Evolutionary conservation across 2,888 invertebrate species (phyloP).

Genomic region (Xanthia togata): DNA sequence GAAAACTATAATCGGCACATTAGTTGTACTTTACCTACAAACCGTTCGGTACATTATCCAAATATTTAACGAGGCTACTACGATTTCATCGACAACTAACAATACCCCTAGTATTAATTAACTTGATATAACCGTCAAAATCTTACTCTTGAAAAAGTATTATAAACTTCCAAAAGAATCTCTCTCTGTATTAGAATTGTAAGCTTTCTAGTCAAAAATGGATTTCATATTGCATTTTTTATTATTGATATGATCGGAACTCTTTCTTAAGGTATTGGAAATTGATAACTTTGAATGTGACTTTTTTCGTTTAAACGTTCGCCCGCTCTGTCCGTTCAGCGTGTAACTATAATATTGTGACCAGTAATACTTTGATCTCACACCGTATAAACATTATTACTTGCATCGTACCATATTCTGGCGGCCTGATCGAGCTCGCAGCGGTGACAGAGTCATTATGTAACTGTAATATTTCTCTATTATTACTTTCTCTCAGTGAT

Average conservation of each 20-base stretch:
- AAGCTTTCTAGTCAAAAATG: constrained; percentile 90
- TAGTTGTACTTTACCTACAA: constrained; percentile 49
- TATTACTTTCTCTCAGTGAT: constrained; percentile 60
- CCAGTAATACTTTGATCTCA: constrained; percentile 48
- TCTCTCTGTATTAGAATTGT: constrained; percentile 88
- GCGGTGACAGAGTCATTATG: constrained; percentile 42
- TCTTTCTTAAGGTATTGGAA: constrained; percentile 65
- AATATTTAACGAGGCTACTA: constrained; percentile 86
- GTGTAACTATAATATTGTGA: constrained; percentile 22
- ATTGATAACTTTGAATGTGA: constrained; percentile 48
- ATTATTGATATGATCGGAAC: constrained; percentile 66
- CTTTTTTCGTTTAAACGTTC: constrained; percentile 44
- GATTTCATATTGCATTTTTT: constrained; percentile 80
- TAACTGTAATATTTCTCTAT: constrained; percentile 54
- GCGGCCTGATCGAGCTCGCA: constrained; percentile 21
- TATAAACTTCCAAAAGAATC: constrained; percentile 87
- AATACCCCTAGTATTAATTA: constrained; percentile 80
- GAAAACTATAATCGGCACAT: constrained; percentile 49
- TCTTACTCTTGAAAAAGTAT: constrained; percentile 84
- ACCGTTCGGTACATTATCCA: constrained; percentile 73
- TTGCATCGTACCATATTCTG: constrained; percentile 11
- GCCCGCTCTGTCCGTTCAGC: constrained; percentile 53
- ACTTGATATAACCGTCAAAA: constrained; percentile 78
- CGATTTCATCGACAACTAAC: constrained; percentile 76
- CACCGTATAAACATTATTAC: constrained; percentile 17